phyloP scores from a whole-genome alignment of 2,888 invertebrate species.

The Troides oblongomaculatus region DNA sequence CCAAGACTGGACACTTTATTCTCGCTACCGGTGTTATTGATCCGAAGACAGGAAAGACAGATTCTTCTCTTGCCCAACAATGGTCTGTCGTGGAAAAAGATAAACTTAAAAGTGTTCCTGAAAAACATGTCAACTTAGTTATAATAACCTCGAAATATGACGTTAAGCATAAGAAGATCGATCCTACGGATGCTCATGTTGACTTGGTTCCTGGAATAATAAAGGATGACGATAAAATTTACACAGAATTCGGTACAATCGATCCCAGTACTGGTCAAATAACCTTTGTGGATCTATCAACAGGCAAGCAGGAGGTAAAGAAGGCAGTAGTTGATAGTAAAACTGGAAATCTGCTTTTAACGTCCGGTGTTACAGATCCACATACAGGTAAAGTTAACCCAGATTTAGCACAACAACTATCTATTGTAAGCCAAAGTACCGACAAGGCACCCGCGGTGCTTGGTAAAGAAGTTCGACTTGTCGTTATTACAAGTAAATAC shows the following conservation, averaged over 20 bases:
- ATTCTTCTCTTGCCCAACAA: conserved; percentile 75
- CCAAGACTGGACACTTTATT: conserved; percentile 77
- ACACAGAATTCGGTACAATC: conserved; percentile 77
- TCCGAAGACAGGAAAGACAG: conserved; percentile 78
- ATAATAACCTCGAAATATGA: conserved; percentile 78
- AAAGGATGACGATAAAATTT: conserved; percentile 69
- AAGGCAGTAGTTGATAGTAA: conserved; percentile 82
- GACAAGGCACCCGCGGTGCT: conserved; percentile 54
- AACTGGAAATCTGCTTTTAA: conserved; percentile 77
- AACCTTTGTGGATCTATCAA: conserved; percentile 75
- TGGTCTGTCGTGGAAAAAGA: conserved; percentile 68
- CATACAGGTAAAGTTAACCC: conserved; percentile 74
- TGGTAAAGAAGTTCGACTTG: conserved; percentile 68
- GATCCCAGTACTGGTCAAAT: conserved; percentile 78
- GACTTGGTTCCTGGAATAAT: conserved; percentile 56
- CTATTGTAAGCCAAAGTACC: conserved; percentile 52
- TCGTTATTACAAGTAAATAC: conserved; percentile 75
- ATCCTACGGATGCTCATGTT: conserved; percentile 67
- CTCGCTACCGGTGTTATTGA: conserved; percentile 78
- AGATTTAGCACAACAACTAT: conserved; percentile 74
- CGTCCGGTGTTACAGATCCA: conserved; percentile 77
- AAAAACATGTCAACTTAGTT: conserved; percentile 68
- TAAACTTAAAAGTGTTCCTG: conserved; percentile 46
- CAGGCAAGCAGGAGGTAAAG: conserved; percentile 80
- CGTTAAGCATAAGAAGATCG: conserved; percentile 64